phyloP scores from a whole-genome alignment of 2,888 invertebrate species.

The Masnerella sp. region DNA sequence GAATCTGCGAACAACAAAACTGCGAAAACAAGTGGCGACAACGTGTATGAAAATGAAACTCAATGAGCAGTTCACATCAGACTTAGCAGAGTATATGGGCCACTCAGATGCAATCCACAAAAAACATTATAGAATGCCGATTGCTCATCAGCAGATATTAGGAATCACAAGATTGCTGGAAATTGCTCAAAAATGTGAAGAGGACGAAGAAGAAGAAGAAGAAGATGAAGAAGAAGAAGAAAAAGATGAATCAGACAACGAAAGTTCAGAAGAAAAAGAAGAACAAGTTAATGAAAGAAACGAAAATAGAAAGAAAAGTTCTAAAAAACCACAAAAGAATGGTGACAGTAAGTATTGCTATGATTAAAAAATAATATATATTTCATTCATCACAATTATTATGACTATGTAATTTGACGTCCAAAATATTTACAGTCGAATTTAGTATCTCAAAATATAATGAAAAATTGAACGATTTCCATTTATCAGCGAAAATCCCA shows the following conservation, averaged over 20 bases:
- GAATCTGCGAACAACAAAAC: conserved; percentile 10
- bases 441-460: no score
- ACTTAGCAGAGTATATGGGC: conserved; percentile 31
- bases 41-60: conserved; percentile 19
- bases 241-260: neutral
- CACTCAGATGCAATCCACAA: conserved; percentile 15
- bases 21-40: conserved; percentile 33
- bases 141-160: conserved; percentile 15
- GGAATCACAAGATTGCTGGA: conserved; percentile 14
- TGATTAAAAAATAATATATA: no score
- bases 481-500: no score
- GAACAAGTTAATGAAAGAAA: no score
- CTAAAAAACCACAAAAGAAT: no score
- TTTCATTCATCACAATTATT: no score
- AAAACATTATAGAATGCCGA: conserved; percentile 14
- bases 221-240: conserved; percentile 1
- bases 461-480: no score
- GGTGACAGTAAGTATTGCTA: no score
- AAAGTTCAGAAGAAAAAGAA: no score
- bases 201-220: neutral
- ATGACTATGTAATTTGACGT: no score
- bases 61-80: conserved; percentile 2
- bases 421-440: no score
- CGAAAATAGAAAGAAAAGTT: no score
- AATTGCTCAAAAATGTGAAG: conserved; percentile 7